phyloP scores from a whole-genome alignment of 2,888 invertebrate species.

The Cyclophora punctaria region DNA sequence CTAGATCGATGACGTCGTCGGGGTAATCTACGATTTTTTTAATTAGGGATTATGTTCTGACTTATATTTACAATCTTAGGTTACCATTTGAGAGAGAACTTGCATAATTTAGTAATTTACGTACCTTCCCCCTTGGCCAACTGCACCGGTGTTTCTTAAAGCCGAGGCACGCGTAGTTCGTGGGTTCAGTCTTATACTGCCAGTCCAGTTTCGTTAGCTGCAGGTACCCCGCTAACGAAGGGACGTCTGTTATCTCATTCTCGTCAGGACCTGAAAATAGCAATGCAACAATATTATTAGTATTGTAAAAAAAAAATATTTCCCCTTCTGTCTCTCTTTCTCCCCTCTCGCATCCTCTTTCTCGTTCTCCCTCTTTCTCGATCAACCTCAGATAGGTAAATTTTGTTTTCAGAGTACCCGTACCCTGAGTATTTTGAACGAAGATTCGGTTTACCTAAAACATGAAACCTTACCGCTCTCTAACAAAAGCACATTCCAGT shows the following conservation, averaged over 20 bases:
- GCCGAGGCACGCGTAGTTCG: conserved; percentile 85
- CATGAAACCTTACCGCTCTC: conserved; percentile 76
- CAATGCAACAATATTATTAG: too few species aligned
- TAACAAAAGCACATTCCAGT: conserved; percentile 85
- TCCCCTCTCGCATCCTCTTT: too few species aligned
- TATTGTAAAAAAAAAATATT: neutral
- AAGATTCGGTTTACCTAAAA: too few species aligned
- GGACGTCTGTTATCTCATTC: conserved; percentile 91
- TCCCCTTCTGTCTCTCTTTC: neutral
- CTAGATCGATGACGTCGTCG: too few species aligned
- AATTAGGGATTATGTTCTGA: too few species aligned
- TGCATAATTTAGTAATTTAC: neutral
- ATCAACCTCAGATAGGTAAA: too few species aligned
- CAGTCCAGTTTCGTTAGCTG: conserved; percentile 91
- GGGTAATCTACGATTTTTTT: too few species aligned
- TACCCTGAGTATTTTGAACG: too few species aligned
- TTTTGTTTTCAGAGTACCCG: too few species aligned
- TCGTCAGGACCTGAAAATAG: conserved; percentile 83
- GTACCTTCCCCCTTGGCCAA: conserved; percentile 88
- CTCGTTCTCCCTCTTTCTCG: too few species aligned
- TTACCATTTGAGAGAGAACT: too few species aligned
- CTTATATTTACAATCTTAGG: too few species aligned
- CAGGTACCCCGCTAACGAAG: conserved; percentile 89
- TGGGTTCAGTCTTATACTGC: conserved; percentile 92
- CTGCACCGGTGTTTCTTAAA: conserved; percentile 89